Conservation (phyloP, 37 sponge, comb jelly and placozoan genomes). For the Aphrocallistes beatrix region DNA sequence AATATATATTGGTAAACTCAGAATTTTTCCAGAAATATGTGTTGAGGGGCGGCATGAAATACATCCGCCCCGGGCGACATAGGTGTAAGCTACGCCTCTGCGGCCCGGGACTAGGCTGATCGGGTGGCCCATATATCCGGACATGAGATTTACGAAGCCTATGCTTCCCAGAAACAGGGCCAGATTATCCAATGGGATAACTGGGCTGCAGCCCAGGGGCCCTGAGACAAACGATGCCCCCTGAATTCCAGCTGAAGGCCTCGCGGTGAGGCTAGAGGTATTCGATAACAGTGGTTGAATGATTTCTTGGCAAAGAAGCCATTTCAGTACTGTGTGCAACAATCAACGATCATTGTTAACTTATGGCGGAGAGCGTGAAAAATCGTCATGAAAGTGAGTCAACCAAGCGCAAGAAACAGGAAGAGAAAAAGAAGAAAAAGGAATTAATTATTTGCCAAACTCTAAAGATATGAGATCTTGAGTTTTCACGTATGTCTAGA, state of each 20-base stretch:
- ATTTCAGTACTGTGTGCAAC: neutral
- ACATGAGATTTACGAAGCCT: too few relatives aligned
- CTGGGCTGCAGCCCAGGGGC: conserved; percentile 18
- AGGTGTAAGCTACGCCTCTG: too few relatives aligned
- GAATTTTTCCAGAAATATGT: too few relatives aligned
- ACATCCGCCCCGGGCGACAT: too few relatives aligned
- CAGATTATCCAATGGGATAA: conserved; percentile 12
- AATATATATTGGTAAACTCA: too few relatives aligned
- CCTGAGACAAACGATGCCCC: neutral
- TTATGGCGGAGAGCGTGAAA: neutral
- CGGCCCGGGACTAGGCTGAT: too few relatives aligned
- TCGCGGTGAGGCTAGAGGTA: neutral
- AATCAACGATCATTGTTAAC: neutral
- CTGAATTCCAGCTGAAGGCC: neutral
- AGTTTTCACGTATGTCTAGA: neutral
- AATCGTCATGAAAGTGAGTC: neutral
- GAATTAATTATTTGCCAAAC: neutral
- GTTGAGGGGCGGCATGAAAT: too few relatives aligned
- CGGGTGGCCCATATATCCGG: too few relatives aligned
- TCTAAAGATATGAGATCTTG: neutral
- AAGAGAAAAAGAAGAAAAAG: neutral
- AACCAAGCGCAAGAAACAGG: neutral
- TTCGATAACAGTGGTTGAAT: neutral
- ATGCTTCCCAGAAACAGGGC: neutral
- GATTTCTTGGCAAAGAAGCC: neutral